Percentiles rank a stretch among this genome's conserved stretches.
These are phyloP conservation scores for Echinarachnius parma DNA, from an alignment of 53 echinoderm and acorn worm species.

Conservation along the genomic window DNA sequence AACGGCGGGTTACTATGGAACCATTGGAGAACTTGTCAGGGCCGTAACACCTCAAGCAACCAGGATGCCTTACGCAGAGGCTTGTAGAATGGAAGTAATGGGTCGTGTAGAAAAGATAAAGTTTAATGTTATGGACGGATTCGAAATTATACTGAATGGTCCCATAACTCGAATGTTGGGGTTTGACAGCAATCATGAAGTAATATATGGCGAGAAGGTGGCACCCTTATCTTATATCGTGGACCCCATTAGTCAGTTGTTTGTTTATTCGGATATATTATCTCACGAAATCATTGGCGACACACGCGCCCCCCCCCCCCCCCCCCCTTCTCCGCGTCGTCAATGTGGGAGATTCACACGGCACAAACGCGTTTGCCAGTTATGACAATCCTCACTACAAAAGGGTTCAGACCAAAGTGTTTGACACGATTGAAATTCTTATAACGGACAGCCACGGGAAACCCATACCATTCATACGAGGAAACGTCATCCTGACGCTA, in stretches of 20 bases:
- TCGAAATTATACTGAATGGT: not conserved
- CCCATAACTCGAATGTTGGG: conserved; percentile 13
- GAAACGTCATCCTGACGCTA: conserved; percentile 1
- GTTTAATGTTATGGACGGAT: not conserved
- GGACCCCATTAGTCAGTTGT: conserved; percentile 24
- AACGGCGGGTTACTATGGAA: not conserved
- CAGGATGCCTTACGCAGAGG: not conserved
- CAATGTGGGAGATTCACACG: conserved; percentile 32
- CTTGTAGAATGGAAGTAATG: not conserved
- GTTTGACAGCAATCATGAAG: not conserved
- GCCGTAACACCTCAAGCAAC: not conserved
- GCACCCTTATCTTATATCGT: conserved; percentile 2
- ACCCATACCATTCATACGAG: conserved; percentile 32
- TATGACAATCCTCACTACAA: conserved; percentile 50
- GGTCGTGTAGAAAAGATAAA: not conserved
- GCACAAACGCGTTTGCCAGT: conserved; percentile 11
- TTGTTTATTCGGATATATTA: conserved; percentile 40
- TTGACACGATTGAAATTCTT: conserved; percentile 43
- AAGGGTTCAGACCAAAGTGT: conserved; percentile 17
- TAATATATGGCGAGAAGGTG: not conserved
- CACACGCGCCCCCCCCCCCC: conserved; percentile 27
- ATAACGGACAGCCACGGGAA: conserved; percentile 36
- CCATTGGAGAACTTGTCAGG: not conserved
- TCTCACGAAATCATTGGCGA: conserved; percentile 32
- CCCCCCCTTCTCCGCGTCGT: conserved; percentile 56